Evolutionary conservation across 1,140 invertebrate species (phyloP), one percentile per base, ranked within the genome.

Genomic region (Venustaconcha ellipsiformis): DNA sequence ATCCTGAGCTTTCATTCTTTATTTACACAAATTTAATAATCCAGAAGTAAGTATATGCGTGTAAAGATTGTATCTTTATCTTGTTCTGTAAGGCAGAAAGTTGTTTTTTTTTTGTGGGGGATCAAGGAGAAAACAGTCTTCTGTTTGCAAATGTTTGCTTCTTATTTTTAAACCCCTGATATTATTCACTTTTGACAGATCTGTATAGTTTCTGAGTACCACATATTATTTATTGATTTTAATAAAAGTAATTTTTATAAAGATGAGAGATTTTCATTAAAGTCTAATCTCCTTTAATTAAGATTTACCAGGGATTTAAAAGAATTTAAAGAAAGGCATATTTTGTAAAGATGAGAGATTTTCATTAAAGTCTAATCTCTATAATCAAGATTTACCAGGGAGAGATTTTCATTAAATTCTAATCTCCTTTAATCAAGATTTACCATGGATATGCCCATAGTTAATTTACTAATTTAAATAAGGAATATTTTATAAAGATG

Each of bases 251-350:
- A 65, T 18, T 30, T n/a, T n/a, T 48, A 4, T 56, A 5, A n/a
- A 56, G 4, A 4, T 48, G 14, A 26, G 66, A 17, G 23, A 72
- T 66, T 37, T 18, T 56, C 23, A 69, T 70, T 20, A 20, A 56
- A 63, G 14, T 63, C 30, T 56, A 57, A 26, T 58, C 72, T 17
- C n/a, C 60, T 15, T 74, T 68, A 73, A 57, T 77, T 11, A 72
- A 89, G 88, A 75, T 98, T 15, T 97, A 95, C 85, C 92, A 92
- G 85, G 96, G 96, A 1, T 98, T 99, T 90, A 96, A 99, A 0
- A 97, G 99, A 3, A 3, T 20, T n/a, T 55, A 26, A 48, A 14
- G 2, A 56, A 17, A 56, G 56, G 56, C 26, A 18, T 48, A 55
- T 30, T n/a, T n/a, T 48, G 18, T 56, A 5, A n/a, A 56, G 4